phyloP scores from a whole-genome alignment of 37 sponge, comb jelly and placozoan species.

The Aplysina aerophoba region DNA sequence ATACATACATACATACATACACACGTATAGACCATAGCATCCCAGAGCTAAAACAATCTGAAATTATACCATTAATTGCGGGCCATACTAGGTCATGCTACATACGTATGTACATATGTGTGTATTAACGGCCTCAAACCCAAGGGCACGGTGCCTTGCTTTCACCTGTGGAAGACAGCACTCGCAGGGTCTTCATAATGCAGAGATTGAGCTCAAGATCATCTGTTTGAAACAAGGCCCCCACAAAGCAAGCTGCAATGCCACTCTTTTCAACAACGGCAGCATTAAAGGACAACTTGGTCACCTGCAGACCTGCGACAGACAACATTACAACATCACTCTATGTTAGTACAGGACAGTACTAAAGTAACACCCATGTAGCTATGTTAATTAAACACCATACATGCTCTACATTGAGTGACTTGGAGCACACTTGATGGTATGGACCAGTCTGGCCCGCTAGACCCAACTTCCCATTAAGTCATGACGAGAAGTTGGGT shows the following conservation, averaged over 20 bases:
- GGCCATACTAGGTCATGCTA: too few species aligned
- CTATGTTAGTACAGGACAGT: too few species aligned
- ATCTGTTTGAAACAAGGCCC: slow-evolving; percentile 32
- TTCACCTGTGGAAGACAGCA: slow-evolving; percentile 60
- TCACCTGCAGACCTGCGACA: slow-evolving; percentile 68
- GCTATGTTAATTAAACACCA: not conserved
- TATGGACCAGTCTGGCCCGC: too few species aligned
- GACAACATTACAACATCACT: too few species aligned
- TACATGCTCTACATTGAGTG: too few species aligned
- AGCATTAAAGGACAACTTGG: slow-evolving; percentile 69
- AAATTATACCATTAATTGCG: too few species aligned
- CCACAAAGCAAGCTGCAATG: slow-evolving; percentile 52
- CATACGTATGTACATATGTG: not conserved
- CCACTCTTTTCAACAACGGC: slow-evolving; percentile 74
- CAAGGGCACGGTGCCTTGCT: not conserved
- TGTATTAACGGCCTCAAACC: too few species aligned
- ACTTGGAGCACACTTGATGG: too few species aligned
- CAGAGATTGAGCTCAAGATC: slow-evolving; percentile 11
- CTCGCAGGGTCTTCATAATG: slow-evolving; percentile 53
- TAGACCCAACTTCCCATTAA: too few species aligned
- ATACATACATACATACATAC: slow-evolving; percentile 6
- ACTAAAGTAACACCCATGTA: too few species aligned
- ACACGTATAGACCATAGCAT: not conserved
- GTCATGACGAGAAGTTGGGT: too few species aligned
- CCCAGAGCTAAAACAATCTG: not conserved